Conservation (phyloP, 37 sponge, comb jelly and placozoan species). For the Halisarca cf. caerulea region DNA sequence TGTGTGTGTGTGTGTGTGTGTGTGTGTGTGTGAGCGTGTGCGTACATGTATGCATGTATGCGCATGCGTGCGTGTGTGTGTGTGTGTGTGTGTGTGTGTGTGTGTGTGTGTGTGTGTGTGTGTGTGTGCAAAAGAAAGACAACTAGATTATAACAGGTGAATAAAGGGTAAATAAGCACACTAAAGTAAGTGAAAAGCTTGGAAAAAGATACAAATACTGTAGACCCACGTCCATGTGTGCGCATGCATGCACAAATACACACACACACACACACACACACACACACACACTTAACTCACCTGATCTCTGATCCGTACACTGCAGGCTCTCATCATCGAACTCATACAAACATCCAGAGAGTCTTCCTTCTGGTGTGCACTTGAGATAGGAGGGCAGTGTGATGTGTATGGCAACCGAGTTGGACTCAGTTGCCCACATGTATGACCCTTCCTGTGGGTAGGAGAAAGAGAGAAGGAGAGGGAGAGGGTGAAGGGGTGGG, state of each 20-base stretch:
- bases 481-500: too few relatives aligned
- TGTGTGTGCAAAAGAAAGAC: too few relatives aligned
- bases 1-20: too few relatives aligned
- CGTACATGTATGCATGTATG: too few relatives aligned
- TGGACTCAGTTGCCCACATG: not conserved
- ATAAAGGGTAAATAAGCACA: too few relatives aligned
- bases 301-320: slow-evolving; percentile 51
- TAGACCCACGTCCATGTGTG: not conserved
- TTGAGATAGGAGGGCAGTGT: slow-evolving; percentile 53
- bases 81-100: too few relatives aligned
- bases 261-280: slow-evolving; percentile 14
- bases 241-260: not conserved
- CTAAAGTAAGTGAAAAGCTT: too few relatives aligned
- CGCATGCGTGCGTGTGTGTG: too few relatives aligned
- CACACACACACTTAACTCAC: slow-evolving; percentile 38
- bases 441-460: slow-evolving; percentile 15
- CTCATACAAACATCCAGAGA: slow-evolving; percentile 67
- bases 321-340: slow-evolving; percentile 59
- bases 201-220: too few relatives aligned
- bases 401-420: slow-evolving; percentile 23
- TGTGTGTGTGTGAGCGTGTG: too few relatives aligned
- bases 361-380: slow-evolving; percentile 51
- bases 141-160: too few relatives aligned
- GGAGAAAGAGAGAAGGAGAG: too few relatives aligned
- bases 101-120: not conserved